phyloP scores from a whole-genome alignment of 2,113 vertebrate genomes.

The Clarias macrocephalus region DNA sequence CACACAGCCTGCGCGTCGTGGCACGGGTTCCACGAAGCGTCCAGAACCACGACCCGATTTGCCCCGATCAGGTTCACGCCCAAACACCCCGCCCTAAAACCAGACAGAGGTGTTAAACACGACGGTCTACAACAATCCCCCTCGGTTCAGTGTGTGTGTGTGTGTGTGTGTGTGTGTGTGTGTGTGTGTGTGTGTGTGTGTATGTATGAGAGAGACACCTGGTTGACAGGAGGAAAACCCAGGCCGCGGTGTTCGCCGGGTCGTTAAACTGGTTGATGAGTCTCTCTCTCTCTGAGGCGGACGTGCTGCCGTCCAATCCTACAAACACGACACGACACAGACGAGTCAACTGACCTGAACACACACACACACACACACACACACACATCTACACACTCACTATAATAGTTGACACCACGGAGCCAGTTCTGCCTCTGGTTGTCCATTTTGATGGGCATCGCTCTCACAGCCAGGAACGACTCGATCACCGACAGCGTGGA shows the following conservation, averaged over 20 bases:
- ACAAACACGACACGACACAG: slow-evolving; percentile 7
- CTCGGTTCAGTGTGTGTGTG: neutral
- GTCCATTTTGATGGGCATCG: slow-evolving; percentile 75
- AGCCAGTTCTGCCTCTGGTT: slow-evolving; percentile 82
- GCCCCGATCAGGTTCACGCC: slow-evolving; percentile 97
- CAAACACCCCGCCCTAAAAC: slow-evolving; percentile 88
- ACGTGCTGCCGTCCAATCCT: slow-evolving; percentile 97
- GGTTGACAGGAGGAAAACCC: slow-evolving; percentile 95
- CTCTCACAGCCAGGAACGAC: slow-evolving; percentile 89
- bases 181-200: neutral
- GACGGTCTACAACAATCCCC: too few species aligned
- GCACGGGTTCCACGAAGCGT: slow-evolving; percentile 98
- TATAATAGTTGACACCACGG: slow-evolving; percentile 92
- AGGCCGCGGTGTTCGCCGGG: slow-evolving; percentile 82
- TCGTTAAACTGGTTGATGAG: slow-evolving; percentile 99
- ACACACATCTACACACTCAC: slow-evolving; percentile 85
- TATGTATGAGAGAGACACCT: slow-evolving; percentile 65
- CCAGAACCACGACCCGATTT: slow-evolving; percentile 95
- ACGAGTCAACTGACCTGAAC: neutral
- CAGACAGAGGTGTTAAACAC: neutral
- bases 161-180: too few species aligned
- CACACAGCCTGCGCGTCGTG: slow-evolving; percentile 97
- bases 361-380: slow-evolving; percentile 5
- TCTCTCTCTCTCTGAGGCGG: slow-evolving; percentile 91
- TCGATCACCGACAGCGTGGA: slow-evolving; percentile 96